Percentiles rank a stretch among this genome's conserved stretches.
Evolutionary conservation across 2,797 vertebrate species (phyloP).

Genomic region (Rhadinocentrus ornatus): DNA sequence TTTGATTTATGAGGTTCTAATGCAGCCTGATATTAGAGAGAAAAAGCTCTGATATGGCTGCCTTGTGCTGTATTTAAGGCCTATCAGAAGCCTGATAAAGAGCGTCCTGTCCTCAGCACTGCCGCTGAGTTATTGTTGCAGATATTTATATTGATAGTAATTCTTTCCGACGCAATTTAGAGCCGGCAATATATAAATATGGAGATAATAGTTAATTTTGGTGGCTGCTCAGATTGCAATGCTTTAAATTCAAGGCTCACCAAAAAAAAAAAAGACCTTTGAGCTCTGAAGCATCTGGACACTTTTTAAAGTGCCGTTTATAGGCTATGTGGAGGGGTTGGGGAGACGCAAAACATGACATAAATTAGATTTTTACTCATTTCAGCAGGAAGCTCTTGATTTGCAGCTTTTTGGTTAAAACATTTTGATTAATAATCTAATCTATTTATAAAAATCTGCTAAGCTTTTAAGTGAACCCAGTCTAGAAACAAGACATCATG

Average conservation of each 20-base stretch:
- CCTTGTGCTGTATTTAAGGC: slow-evolving; percentile 83
- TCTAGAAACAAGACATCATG: slow-evolving; percentile 44
- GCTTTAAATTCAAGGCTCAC: slow-evolving; percentile 72
- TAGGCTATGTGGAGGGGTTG: slow-evolving; percentile 24
- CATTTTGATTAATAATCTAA: slow-evolving; percentile 63
- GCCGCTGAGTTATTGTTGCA: slow-evolving; percentile 80
- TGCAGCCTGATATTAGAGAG: slow-evolving; percentile 84
- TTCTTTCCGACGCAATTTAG: slow-evolving; percentile 83
- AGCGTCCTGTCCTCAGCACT: slow-evolving; percentile 78
- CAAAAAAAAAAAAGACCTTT: slow-evolving; percentile 48
- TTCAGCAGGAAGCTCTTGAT: slow-evolving; percentile 62
- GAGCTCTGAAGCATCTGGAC: slow-evolving; percentile 69
- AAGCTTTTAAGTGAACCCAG: slow-evolving; percentile 63
- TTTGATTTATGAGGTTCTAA: slow-evolving; percentile 86
- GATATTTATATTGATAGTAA: slow-evolving; percentile 85
- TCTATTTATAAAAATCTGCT: slow-evolving; percentile 52
- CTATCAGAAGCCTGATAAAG: slow-evolving; percentile 83
- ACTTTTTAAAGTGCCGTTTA: slow-evolving; percentile 70
- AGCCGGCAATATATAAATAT: slow-evolving; percentile 81
- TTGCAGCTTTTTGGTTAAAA: slow-evolving; percentile 57
- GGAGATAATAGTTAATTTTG: slow-evolving; percentile 83
- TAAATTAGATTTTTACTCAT: slow-evolving; percentile 70
- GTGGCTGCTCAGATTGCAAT: slow-evolving; percentile 71
- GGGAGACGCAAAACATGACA: slow-evolving; percentile 45
- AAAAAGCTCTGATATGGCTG: slow-evolving; percentile 80